These are phyloP conservation scores for Maniola hyperantus DNA, from an alignment of 2,888 invertebrate genomes.

Conservation along the genomic window DNA sequence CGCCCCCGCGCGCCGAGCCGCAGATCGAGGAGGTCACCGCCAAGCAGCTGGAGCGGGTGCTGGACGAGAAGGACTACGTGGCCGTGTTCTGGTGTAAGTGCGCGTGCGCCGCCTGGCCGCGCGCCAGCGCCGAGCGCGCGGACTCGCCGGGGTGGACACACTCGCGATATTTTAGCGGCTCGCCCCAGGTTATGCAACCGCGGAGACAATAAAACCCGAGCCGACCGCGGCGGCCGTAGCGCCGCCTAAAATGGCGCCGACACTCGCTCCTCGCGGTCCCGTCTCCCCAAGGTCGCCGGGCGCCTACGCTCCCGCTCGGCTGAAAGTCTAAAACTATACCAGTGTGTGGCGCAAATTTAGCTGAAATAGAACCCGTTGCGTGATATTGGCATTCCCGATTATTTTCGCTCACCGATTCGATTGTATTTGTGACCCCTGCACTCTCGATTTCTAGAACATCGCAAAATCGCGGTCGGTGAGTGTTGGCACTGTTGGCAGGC, in stretches of 20 bases:
- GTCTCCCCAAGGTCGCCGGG: conserved; percentile 72
- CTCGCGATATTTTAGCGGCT: conserved; percentile 65
- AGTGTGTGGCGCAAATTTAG: conserved; percentile 67
- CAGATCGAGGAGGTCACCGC: conserved; percentile 97
- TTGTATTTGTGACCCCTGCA: conserved; percentile 3
- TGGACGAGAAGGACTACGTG: conserved; percentile 96
- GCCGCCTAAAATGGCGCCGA: conserved; percentile 79
- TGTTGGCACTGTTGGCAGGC: conserved; percentile 53
- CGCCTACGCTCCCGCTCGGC: conserved; percentile 77
- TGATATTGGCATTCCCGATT: conserved; percentile 70
- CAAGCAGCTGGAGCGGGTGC: conserved; percentile 94
- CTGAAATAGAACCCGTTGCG: conserved; percentile 75
- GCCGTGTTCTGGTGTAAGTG: conserved; percentile 98
- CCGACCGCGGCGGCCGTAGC: conserved; percentile 68
- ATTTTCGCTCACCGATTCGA: conserved; percentile 58
- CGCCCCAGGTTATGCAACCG: conserved; percentile 73
- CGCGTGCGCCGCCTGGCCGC: conserved; percentile 50
- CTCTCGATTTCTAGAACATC: conserved; percentile 16
- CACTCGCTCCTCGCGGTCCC: conserved; percentile 74
- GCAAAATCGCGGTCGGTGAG: conserved; percentile 41
- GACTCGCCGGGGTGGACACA: conserved; percentile 39
- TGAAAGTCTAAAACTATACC: conserved; percentile 73
- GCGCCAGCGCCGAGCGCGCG: conserved; percentile 34
- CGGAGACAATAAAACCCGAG: conserved; percentile 80
- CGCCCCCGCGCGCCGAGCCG: conserved; percentile 81